Evolutionary conservation across 2,113 vertebrate genomes (phyloP), one percentile per base, ranked within the genome.

Genomic region (Ifrita kowaldi): DNA sequence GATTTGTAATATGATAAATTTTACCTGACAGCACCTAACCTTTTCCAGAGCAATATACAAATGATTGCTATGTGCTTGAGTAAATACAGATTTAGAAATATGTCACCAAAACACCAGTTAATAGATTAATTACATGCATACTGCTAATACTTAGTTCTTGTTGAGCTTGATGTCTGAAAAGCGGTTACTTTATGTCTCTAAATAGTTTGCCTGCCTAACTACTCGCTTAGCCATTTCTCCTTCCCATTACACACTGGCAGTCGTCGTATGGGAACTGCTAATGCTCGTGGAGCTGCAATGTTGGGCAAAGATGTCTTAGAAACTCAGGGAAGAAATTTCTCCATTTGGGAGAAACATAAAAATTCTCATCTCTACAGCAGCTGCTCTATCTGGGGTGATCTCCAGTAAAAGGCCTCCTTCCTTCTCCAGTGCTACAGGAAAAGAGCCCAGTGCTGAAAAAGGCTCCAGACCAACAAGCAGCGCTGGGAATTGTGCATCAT

Each of bases 1-100:
- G 77, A 63, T 71, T 85, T 90, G 20, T 64, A 81, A 57, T 52
- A 30, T 71, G 69, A 94, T 92, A 44, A 62, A 90, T 96, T 70
- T 92, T 94, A 55, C 67, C 84, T 70, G 89, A 46, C 82, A 74
- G 73, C 33, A 71, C 47, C 74, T 84, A 93, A 90, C 83, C 92
- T 96, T 97, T 95, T 92, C 59, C 47, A 78, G 62, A 73, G 73
- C 87, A 83, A 65, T 37, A 64, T 22, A 70, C 67, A 93, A 87
- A 77, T 35, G 74, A 69, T 80, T 60, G 33, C 76, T 87, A 26
- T 0, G 11, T 94, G 77, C 87, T 89, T 50, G 79, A 95, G 64
- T 46, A 93, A 93, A 85, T 83, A 47, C 50, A 52, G 70, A 63
- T 87, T 87, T 73, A 89, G 65, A 53, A 80, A 91, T 32, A 39